Conservation (phyloP, 1,140 invertebrate species). For the Orius laevigatus region DNA sequence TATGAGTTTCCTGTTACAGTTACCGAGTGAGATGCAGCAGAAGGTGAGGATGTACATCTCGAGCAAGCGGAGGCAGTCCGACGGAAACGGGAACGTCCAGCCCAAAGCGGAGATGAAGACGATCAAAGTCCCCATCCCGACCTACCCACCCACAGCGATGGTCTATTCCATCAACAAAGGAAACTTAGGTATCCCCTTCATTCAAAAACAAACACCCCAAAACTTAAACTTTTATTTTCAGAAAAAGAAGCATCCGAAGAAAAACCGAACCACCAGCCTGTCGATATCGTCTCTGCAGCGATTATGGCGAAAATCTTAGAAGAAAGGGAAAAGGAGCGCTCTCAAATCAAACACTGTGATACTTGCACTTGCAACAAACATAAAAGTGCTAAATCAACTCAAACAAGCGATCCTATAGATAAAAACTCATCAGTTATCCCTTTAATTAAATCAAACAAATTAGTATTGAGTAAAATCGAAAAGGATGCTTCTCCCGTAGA, state of each 20-base stretch:
- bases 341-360: conserved; percentile 56
- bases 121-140: conserved; percentile 64
- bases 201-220: not conserved
- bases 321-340: conserved; percentile 56
- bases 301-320: conserved; percentile 87
- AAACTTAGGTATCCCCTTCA: conserved; percentile 21
- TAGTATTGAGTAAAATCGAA: conserved; percentile 7
- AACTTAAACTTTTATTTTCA: conserved; percentile 16
- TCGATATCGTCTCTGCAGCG: conserved; percentile 75
- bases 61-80: conserved; percentile 39
- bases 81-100: conserved; percentile 26
- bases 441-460: conserved; percentile 42
- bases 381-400: conserved; percentile 9
- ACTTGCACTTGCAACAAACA: conserved; percentile 48
- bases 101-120: conserved; percentile 40
- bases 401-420: not conserved
- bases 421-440: conserved; percentile 38
- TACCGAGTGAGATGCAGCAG: conserved; percentile 77
- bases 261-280: conserved; percentile 24
- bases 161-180: conserved; percentile 58
- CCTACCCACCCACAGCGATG: conserved; percentile 77
- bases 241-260: conserved; percentile 23
- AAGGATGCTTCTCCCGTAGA: not conserved
- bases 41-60: conserved; percentile 65
- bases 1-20: conserved; percentile 36